These are phyloP conservation scores for Brenthis hecate DNA, from an alignment of 2,888 invertebrate species.

Conservation along the genomic window DNA sequence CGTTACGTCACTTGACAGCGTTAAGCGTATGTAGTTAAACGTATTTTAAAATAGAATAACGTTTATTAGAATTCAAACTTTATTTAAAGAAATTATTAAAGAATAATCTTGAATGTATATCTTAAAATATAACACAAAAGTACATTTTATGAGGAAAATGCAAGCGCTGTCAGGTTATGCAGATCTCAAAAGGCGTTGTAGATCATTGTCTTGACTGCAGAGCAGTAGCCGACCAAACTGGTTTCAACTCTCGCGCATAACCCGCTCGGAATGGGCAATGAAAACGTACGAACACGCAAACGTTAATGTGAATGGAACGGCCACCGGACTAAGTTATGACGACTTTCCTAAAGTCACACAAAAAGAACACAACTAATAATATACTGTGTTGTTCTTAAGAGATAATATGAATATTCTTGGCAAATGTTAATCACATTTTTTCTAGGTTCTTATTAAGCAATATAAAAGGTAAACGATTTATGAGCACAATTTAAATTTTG, in stretches of 20 bases:
- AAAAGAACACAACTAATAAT: slow-evolving; percentile 4
- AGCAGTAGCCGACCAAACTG: slow-evolving; percentile 58
- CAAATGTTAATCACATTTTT: neutral
- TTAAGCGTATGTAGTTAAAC: no score
- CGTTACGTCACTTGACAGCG: no score
- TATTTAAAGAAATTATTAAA: neutral
- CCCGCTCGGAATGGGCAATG: slow-evolving; percentile 45
- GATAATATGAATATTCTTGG: neutral
- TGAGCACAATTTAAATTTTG: neutral
- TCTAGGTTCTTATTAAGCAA: neutral
- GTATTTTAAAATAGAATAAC: neutral
- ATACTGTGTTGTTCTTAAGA: no score
- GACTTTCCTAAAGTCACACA: slow-evolving; percentile 17
- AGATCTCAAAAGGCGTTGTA: slow-evolving; percentile 54
- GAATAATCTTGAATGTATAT: neutral
- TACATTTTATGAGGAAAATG: slow-evolving; percentile 29
- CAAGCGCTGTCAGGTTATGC: slow-evolving; percentile 26
- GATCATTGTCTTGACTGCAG: slow-evolving; percentile 66
- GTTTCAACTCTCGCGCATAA: slow-evolving; percentile 49
- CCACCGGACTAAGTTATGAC: slow-evolving; percentile 19
- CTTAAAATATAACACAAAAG: slow-evolving; percentile 6
- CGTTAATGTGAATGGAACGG: slow-evolving; percentile 30
- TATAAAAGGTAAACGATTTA: neutral
- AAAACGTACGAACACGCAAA: slow-evolving; percentile 29
- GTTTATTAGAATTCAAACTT: neutral